Base-by-base conservation (phyloP, 1,140 invertebrate species). In the Diploscapter pachys region DNA sequence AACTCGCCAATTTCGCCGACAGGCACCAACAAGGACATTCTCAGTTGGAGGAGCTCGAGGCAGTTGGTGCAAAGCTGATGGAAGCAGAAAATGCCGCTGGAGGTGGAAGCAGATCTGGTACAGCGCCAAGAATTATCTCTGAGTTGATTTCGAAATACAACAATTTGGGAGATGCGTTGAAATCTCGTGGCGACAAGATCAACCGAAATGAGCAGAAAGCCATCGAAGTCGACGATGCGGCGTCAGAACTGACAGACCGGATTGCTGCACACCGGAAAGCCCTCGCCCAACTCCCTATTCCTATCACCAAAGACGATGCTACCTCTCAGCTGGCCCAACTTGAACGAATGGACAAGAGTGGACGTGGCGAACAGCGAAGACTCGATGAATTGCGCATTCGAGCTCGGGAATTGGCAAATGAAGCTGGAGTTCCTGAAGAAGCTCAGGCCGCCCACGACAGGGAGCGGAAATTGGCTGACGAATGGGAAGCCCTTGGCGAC, bases 121-220 rank as follows among this genome's bases (percentile, higher is more conserved):
- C 66, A 8, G 73, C 63, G 13, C 72, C 54, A 11, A 48, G 66
- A 55, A 57, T 62, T 4, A 11, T 74, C 3, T 0, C 49, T 2
- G 73, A 74, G 5, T 48, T 74, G 4, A 48, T 6, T 6, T 6
- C 8, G 50, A 51, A 67, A 1, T 61, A 69, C 31, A 65, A 74
- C n/a, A 4, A 51, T 9, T 61, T 63, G 11, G 51, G 67, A 1
- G 57, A 59, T n/a, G 66, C 52, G 4, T 51, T 75, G 3, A 75
- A 63, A 51, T 53, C 6, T n/a, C 57, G 74, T n/a, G 57, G 56
- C 54, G 74, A 71, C 31, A 64, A 63, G 61, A 75, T 75, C 31
- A 75, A 75, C 55, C 54, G 66, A 63, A 59, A 73, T 49, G 74
- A 75, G n/a, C 5, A 48, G 51, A 71, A 70, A 48, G 68, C 68